A percentile compares a stretch with the other conserved stretches of the same genome.
Conservation (phyloP, 2,113 vertebrate genomes). For the Ameiurus melas region DNA sequence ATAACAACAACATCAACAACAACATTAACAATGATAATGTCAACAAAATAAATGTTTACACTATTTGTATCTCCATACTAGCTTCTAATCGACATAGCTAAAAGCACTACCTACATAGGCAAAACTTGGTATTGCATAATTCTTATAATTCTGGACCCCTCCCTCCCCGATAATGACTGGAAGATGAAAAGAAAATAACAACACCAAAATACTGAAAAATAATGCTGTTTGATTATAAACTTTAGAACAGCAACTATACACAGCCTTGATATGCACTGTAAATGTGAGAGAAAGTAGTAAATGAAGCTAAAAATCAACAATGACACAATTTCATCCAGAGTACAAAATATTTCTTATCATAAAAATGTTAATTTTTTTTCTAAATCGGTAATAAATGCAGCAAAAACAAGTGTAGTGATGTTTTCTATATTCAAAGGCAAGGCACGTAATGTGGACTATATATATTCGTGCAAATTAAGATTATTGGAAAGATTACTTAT, state of each 20-base stretch:
- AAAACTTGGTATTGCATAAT: slow-evolving; percentile 99
- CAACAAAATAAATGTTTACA: slow-evolving; percentile 85
- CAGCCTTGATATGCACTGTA: slow-evolving; percentile 99
- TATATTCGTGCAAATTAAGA: slow-evolving; percentile 99
- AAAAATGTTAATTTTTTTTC: slow-evolving; percentile 95
- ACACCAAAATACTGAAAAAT: slow-evolving; percentile 95
- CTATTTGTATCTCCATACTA: slow-evolving; percentile 91
- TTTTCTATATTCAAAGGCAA: slow-evolving; percentile 98
- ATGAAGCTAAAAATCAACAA: slow-evolving; percentile 98
- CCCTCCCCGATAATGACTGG: slow-evolving; percentile 96
- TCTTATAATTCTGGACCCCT: slow-evolving; percentile 96
- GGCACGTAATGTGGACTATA: slow-evolving; percentile 99
- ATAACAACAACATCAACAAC: slow-evolving; percentile 72
- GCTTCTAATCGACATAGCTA: slow-evolving; percentile 99
- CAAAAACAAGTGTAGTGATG: slow-evolving; percentile 99
- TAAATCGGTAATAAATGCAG: slow-evolving; percentile 99
- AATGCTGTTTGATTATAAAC: slow-evolving; percentile 99
- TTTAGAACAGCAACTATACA: slow-evolving; percentile 99
- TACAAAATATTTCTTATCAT: slow-evolving; percentile 99
- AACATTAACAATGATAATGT: slow-evolving; percentile 79
- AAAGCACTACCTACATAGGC: slow-evolving; percentile 99
- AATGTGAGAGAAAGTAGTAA: slow-evolving; percentile 98
- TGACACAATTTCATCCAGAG: slow-evolving; percentile 93
- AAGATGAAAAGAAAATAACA: slow-evolving; percentile 81
- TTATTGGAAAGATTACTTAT: slow-evolving; percentile 87